These are phyloP conservation scores for Cryptocheilus praepositus DNA, from an alignment of 2,888 invertebrate genomes.

Conservation along the genomic window DNA sequence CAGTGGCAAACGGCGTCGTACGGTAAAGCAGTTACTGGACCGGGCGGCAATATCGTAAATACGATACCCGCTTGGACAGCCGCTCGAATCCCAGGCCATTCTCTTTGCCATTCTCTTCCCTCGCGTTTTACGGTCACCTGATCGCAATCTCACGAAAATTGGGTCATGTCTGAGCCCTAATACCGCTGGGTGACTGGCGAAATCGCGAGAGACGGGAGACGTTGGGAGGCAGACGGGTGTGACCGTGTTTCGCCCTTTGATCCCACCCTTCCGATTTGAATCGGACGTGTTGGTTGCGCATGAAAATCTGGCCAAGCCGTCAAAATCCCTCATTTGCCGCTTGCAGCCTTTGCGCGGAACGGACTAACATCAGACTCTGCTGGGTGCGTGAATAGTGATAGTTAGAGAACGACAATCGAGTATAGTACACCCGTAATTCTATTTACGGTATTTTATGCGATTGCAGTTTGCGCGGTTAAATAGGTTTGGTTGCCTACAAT, in stretches of 20 bases:
- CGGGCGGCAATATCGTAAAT: conserved; percentile 56
- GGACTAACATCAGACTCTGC: too few species aligned
- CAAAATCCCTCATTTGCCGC: too few species aligned
- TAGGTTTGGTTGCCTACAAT: too few species aligned
- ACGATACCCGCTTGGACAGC: conserved; percentile 52
- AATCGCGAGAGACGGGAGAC: too few species aligned
- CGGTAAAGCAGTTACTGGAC: conserved; percentile 45
- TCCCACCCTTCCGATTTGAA: conserved; percentile 16
- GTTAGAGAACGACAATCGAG: too few species aligned
- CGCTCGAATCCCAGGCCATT: conserved; percentile 48
- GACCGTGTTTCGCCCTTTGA: conserved; percentile 9
- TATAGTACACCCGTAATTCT: too few species aligned
- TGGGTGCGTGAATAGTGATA: too few species aligned
- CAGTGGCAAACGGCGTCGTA: conserved; percentile 37
- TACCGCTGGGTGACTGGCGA: conserved; percentile 2
- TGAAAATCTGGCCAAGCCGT: background rate
- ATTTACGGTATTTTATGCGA: too few species aligned
- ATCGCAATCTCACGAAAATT: conserved; percentile 58
- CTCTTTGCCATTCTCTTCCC: conserved; percentile 43
- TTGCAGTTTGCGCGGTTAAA: too few species aligned
- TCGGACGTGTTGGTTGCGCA: conserved; percentile 3
- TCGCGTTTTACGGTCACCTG: conserved; percentile 49
- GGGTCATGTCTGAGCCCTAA: conserved; percentile 36
- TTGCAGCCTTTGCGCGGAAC: too few species aligned
- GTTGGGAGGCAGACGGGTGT: background rate